phyloP scores from a whole-genome alignment of 2,113 vertebrate genomes.

The Pelodiscus sinensis region DNA sequence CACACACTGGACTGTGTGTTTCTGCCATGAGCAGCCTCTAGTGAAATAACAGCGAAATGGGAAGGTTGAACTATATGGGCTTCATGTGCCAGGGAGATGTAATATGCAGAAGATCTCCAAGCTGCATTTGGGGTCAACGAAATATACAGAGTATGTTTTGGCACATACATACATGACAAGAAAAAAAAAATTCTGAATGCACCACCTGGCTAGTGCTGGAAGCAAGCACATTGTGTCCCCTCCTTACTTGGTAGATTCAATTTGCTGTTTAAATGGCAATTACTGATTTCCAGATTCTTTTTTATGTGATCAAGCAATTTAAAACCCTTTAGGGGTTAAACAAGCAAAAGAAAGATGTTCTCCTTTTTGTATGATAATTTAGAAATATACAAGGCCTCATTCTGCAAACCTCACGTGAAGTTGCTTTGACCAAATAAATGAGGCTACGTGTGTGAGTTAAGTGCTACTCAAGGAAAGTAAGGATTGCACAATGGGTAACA shows the following conservation, averaged over 20 bases:
- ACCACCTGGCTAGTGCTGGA: constrained; percentile 35
- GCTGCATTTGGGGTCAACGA: constrained; percentile 42
- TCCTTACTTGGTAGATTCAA: constrained; percentile 11
- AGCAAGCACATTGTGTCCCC: constrained; percentile 44
- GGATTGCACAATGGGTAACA: fast-evolving
- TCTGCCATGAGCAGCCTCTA: background rate
- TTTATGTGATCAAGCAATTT: background rate
- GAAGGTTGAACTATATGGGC: background rate
- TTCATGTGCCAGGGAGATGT: background rate
- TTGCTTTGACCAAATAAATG: background rate
- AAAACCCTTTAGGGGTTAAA: constrained; percentile 14
- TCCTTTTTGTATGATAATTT: background rate
- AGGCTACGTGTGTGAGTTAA: background rate
- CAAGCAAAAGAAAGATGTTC: background rate
- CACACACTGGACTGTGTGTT: background rate
- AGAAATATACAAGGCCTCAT: background rate
- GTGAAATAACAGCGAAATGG: background rate
- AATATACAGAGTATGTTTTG: constrained; percentile 41
- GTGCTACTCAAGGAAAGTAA: background rate
- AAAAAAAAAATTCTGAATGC: constrained; percentile 43
- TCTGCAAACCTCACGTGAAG: fast-evolving
- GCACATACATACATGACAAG: constrained; percentile 44
- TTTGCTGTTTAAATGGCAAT: constrained; percentile 48
- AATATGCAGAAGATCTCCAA: background rate
- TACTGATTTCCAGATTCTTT: constrained; percentile 19